Base-by-base conservation (phyloP, 92 coral and sea anemone genomes). In the Heteractis magnifica region DNA sequence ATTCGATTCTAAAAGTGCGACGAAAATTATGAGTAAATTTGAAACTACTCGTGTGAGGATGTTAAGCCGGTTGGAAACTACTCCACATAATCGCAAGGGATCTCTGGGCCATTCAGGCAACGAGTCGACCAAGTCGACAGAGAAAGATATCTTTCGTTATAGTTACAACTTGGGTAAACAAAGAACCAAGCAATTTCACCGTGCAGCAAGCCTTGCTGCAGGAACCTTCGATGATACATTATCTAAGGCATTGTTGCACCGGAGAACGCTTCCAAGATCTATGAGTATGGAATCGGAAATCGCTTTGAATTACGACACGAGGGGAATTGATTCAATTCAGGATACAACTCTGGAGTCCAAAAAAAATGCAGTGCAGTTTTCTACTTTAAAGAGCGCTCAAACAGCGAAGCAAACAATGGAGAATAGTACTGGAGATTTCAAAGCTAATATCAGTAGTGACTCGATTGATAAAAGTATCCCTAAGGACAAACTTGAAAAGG, bases 161-260 rank as follows among this genome's bases (percentile, higher is more conserved):
- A 85, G 88, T 55, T 85, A 85, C 68, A 85, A 85, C 26, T 72
- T 85, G 7, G 88, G 88, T 4, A 85, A 62, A 52, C 78, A 77
- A n/a, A 85, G 88, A 15, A 12, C 72, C 16, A 41, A 44, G 15
- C 72, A 44, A 16, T 44, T 70, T 51, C 84, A 81, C 6, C 53
- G 84, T 19, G 49, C 84, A 14, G 74, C 84, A 13, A 81, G 84
- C 18, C 55, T 81, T 51, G 55, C 84, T 10, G 34, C 77, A n/a
- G 51, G 84, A 81, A 18, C 44, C 44, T 34, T 34, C 44, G 76
- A 72, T 19, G 76, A 72, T n/a, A 62, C 34, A 21, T 81, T 81
- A 15, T 62, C 84, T 14, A 81, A 70, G 52, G 77, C 26, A 10
- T 55, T 70, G 0, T 49, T 52, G 4, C 77, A n/a, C 18, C 74